Evolutionary conservation across 2,888 invertebrate genomes (phyloP), one percentile per base, ranked within the genome.

Genomic region (Xanthostigma xanthostigma): DNA sequence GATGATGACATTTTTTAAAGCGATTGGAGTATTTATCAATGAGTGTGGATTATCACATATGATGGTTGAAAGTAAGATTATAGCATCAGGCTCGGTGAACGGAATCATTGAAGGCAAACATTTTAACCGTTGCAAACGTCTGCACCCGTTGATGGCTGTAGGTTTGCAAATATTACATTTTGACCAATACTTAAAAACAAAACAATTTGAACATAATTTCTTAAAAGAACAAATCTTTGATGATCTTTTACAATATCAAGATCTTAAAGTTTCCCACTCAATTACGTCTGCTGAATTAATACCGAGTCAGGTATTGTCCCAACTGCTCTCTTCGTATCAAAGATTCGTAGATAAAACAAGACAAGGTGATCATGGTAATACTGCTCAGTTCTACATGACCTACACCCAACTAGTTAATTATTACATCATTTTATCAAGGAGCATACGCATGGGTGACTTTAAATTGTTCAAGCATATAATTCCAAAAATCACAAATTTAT

Each of bases 1-100:
- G 5, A 54, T 57, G 56, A 55, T 60, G 55, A 50, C 60, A 12
- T 62, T 53, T 53, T 60, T 60, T 44, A 59, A 60, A 54, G 59
- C 60, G 41, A 13, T 62, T 11, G 61, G 60, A 12, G 59, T 57
- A 55, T 54, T 54, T 44, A 60, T 61, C 17, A 50, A 49, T 44
- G 51, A 51, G 11, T 57, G 57, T 49, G 60, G 60, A 14, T 35
- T 60, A n/a, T 41, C 52, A 27, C 46, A 56, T 44, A 50, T 60
- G 3, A 49, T 59, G 50, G 53, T 58, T 5, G 49, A 61, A 9
- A 49, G 48, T 35, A 49, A 54, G 36, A 14, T 60, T 2, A 34
- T 62, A n/a, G 60, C 56, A n/a, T 48, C 27, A 44, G 59, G 60
- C 2, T 60, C 61, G 17, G 53, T 59, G 0, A 55, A 53, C 46